Evolutionary conservation across 2,113 vertebrate genomes (phyloP).

Genomic region (Argyrosomus japonicus): DNA sequence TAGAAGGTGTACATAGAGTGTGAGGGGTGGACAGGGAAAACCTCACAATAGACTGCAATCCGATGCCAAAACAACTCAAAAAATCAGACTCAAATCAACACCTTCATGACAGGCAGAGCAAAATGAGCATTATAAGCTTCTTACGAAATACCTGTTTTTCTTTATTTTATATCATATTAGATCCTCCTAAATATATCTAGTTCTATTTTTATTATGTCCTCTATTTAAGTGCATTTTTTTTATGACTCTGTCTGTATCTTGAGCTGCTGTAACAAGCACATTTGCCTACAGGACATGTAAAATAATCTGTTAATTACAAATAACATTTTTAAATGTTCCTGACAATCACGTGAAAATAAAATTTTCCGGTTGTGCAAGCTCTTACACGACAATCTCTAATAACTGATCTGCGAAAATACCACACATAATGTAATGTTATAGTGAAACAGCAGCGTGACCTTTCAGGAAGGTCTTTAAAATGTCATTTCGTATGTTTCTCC

Average conservation of each 20-base stretch:
- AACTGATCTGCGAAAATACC: neutral
- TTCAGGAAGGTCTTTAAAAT: neutral
- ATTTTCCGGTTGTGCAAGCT: neutral
- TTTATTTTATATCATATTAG: no score
- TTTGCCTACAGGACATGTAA: no score
- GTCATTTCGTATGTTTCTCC: neutral
- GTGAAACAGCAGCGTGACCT: neutral
- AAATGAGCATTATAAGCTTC: no score
- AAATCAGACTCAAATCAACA: neutral
- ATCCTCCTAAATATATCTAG: no score
- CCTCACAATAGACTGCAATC: neutral
- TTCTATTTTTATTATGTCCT: no score
- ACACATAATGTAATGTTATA: neutral
- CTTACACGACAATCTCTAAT: neutral
- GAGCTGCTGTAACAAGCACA: no score
- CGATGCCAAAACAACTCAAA: neutral
- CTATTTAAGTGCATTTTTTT: no score
- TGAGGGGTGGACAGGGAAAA: constrained; percentile 30
- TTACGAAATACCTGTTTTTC: no score
- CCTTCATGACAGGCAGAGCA: no score
- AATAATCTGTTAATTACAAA: neutral
- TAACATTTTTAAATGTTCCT: neutral
- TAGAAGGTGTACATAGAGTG: constrained; percentile 17
- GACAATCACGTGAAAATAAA: neutral
- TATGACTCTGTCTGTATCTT: no score